A percentile compares a stretch with the other conserved stretches of the same genome.
Conservation (phyloP, 2,888 invertebrate species). For the Odontomyia ornata region DNA sequence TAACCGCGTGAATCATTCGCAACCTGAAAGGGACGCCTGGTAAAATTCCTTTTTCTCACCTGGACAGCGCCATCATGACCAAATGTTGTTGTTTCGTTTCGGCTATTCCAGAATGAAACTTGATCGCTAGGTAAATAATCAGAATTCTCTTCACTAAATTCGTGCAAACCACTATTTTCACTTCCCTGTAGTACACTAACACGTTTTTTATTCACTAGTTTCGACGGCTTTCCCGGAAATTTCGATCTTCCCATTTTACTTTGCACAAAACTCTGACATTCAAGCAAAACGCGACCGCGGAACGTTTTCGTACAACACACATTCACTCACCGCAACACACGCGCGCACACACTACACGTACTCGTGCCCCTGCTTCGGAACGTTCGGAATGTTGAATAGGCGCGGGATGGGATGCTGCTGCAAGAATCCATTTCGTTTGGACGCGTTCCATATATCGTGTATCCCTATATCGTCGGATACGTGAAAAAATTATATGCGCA, state of each 20-base stretch:
- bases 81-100: slow-evolving; percentile 50
- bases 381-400: slow-evolving; percentile 27
- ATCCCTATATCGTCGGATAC: background rate
- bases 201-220: slow-evolving; percentile 86
- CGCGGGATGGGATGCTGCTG: slow-evolving; percentile 31
- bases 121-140: slow-evolving; percentile 49
- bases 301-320: slow-evolving; percentile 24
- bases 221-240: slow-evolving; percentile 88
- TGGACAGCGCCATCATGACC: slow-evolving; percentile 47
- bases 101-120: slow-evolving; percentile 49
- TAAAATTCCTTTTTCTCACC: slow-evolving; percentile 45
- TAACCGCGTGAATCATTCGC: background rate
- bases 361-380: background rate
- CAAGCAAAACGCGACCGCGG: slow-evolving; percentile 29
- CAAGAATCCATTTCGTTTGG: slow-evolving; percentile 17
- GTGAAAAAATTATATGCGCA: slow-evolving; percentile 17
- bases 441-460: background rate
- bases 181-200: slow-evolving; percentile 74
- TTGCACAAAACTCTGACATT: slow-evolving; percentile 30
- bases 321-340: slow-evolving; percentile 11
- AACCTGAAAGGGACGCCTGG: slow-evolving; percentile 16
- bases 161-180: slow-evolving; percentile 52
- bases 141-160: slow-evolving; percentile 45
- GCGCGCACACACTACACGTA: slow-evolving; percentile 2
- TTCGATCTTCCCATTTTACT: slow-evolving; percentile 63